Conservation (phyloP, 2,888 invertebrate species). For the Pammene aurita region DNA sequence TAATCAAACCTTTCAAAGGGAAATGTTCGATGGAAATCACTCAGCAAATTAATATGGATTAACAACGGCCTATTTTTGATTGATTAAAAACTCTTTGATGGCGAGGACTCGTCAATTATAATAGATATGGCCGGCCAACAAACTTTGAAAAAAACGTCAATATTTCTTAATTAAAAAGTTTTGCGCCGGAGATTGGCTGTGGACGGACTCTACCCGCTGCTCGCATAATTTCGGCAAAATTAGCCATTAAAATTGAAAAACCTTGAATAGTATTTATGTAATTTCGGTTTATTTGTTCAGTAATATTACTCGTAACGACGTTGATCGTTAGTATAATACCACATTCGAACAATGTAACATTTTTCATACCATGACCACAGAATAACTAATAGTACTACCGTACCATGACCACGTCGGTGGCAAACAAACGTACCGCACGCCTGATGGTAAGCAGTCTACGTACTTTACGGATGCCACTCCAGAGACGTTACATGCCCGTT, state of each 20-base stretch:
- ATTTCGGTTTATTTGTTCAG: too few species aligned
- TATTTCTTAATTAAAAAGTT: slow-evolving; percentile 70
- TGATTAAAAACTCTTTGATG: slow-evolving; percentile 37
- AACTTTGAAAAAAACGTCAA: slow-evolving; percentile 59
- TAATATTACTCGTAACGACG: too few species aligned
- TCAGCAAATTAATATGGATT: slow-evolving; percentile 42
- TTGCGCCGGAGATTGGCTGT: slow-evolving; percentile 49
- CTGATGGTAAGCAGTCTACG: too few species aligned
- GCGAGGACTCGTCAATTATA: slow-evolving; percentile 43
- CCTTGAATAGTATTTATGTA: too few species aligned
- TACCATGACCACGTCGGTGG: too few species aligned
- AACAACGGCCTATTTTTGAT: slow-evolving; percentile 29
- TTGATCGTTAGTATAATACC: too few species aligned
- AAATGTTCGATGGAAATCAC: slow-evolving; percentile 32
- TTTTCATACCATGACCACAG: too few species aligned
- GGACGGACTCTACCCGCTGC: slow-evolving; percentile 18
- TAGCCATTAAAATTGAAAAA: not conserved
- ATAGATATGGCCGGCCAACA: slow-evolving; percentile 53
- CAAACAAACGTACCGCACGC: too few species aligned
- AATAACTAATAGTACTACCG: too few species aligned
- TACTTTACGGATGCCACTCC: too few species aligned
- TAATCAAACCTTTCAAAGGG: slow-evolving; percentile 30
- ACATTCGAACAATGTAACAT: too few species aligned
- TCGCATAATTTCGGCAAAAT: not conserved
- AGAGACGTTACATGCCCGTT: too few species aligned